Evolutionary conservation across 1,140 invertebrate genomes (phyloP), one percentile per base, ranked within the genome.

Genomic region (Hesperophylax magnus): DNA sequence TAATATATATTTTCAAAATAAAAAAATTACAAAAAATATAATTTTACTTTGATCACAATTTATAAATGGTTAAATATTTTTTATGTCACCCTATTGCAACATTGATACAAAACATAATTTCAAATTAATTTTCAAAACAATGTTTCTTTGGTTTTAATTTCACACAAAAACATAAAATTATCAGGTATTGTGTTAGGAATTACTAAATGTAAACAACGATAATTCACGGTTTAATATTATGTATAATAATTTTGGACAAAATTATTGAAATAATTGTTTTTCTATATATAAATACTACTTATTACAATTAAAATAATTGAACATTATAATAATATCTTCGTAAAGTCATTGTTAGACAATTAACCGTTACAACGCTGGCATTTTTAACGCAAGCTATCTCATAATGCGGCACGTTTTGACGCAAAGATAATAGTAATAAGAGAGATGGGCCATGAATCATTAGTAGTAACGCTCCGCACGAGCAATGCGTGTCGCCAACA

Each of bases 61-160:
- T 47, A 11, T 61, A 18, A 61, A 18, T 61, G 58, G 58, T 61
- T 61, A 61, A 61, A 24, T 18, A 61, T 61, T 61, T 61, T 22
- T 18, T 14, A 61, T 61, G 58, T 61, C 58, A 61, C 58, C 2
- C 18, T 24, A 24, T 22, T 61, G 24, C 24, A 24, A 61, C 58
- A 61, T 61, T 6, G 7, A 24, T 4, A 61, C 24, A 61, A 61
- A 61, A 61, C 24, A 61, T 61, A 22, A 61, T 61, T 61, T 61
- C 15, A 15, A 61, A 61, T 11, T 3, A 61, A 14, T 2, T 61
- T 61, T 61, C 58, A 61, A 24, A 61, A 61, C 4, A 61, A 61
- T 24, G 24, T 61, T 61, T 61, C 58, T 61, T 61, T 61, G 58
- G 58, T 24, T 61, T 61, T 14, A 20, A 24, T 47, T 47, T 47